Base-by-base conservation (phyloP, 2,113 vertebrate genomes). In the Xerus inauris region DNA sequence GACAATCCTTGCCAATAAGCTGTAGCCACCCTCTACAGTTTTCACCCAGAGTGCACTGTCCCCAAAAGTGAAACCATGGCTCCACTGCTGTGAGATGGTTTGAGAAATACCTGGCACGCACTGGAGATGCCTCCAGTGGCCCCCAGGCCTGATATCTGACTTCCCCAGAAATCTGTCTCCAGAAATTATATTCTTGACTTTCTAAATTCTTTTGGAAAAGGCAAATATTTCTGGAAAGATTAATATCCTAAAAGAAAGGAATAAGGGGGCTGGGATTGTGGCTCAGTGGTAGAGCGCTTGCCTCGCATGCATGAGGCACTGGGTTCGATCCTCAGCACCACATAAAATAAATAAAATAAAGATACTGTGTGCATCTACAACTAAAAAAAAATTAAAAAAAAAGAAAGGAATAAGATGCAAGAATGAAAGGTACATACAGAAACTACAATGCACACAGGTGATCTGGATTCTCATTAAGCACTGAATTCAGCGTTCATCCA, bases 21-120 rank as follows among this genome's bases (percentile, higher is more conserved):
- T 6, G 3, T 7, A 19, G 10, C 20, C 13, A 32, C 5, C 17
- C 28, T 81, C 1, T 10, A 2, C 3, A 2, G 32, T 57, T 47
- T 32, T 40, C 26, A 38, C 26, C n/a, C 35, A 24, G 8, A 6
- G 7, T 67, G 20, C 14, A 42, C 49, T 24, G 45, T 73, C 54
- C 73, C 65, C 30, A 0, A 10, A 14, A n/a, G 28, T 6, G 20
- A 59, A 45, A 45, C 16, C 54, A 9, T 28, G 57, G 12, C 22
- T 64, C 22, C 32, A 1, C 3, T 38, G 8, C 26, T 17, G 4
- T 4, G 17, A 73, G 75, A 19, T 13, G 47, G 19, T 19, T 45
- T 26, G 9, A 69, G 22, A 87, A 57, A 12, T 8, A 40, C 8
- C 22, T 57, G 24, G 24, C 2, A 11, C 4, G 11, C 13, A 28